Base-by-base conservation (phyloP, 1,140 invertebrate genomes). In the Bombus waltoni region DNA sequence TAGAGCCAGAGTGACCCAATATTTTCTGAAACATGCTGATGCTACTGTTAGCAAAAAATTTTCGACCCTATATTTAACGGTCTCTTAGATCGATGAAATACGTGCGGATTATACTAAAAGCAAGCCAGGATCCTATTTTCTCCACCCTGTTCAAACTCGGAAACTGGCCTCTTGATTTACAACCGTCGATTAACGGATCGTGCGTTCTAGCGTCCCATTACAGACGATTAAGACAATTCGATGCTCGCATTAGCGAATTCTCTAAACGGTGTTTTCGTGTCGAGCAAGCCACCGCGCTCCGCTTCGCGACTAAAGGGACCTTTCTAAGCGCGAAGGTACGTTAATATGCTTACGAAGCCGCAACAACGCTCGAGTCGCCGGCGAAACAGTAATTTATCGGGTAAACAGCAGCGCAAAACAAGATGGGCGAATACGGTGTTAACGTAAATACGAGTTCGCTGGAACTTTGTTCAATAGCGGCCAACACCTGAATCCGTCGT, bases 341-440 rank as follows among this genome's bases (percentile, higher is more conserved):
- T 85, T 90, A 86, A 90, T 89, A 76, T 89, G 83, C 77, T 89
- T 80, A 88, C 80, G 76, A 80, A 90, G 62, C 75, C 82, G 59
- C 88, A 88, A 65, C 57, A 85, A 72, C 28, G 76, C 68, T 83
- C 81, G n/a, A 78, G 42, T 77, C 59, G 62, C 28, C 71, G 84
- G 81, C 87, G 87, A 92, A 90, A 89, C 70, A 78, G 71, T 86
- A 85, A 87, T 85, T 90, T 81, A 92, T 88, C 83, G 87, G 88
- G 86, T 89, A 88, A 92, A 91, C 89, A 89, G 75, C 47, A 65
- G 44, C 87, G 83, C 85, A 88, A 84, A 86, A 83, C 78, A 87
- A 89, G 83, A 76, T 72, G 44, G 80, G 53, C 28, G 70, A 32
- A 35, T 44, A 42, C 32, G 22, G 47, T 65, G 77, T 85, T 53